phyloP scores from a whole-genome alignment of 2,113 vertebrate genomes.

The Gila orcuttii region DNA sequence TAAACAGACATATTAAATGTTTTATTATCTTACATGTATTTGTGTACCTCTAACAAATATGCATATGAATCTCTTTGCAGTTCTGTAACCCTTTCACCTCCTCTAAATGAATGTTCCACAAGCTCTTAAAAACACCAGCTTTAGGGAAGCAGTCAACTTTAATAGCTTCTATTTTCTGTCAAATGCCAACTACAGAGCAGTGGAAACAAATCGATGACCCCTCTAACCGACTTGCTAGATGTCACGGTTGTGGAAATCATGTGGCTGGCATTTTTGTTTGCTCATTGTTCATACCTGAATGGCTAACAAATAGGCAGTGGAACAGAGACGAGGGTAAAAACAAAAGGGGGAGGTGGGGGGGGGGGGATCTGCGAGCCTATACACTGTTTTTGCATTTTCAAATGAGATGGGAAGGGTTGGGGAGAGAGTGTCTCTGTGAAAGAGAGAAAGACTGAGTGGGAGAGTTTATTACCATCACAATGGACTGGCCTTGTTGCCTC shows the following conservation, averaged over 20 bases:
- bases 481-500: slow-evolving; percentile 46
- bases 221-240: not conserved
- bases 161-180: not conserved
- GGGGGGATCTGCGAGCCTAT: not conserved
- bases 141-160: not conserved
- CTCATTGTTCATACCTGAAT: slow-evolving; percentile 46
- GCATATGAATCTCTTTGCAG: not conserved
- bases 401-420: slow-evolving; percentile 27
- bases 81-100: not conserved
- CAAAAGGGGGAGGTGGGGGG: slow-evolving; percentile 4
- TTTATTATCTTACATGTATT: not conserved
- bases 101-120: not conserved
- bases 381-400: slow-evolving; percentile 29
- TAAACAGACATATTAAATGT: not conserved
- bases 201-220: not conserved
- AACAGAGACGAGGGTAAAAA: slow-evolving; percentile 29
- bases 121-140: not conserved
- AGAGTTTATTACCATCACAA: slow-evolving; percentile 69
- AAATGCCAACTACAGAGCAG: slow-evolving; percentile 6
- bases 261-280: slow-evolving; percentile 38
- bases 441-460: slow-evolving; percentile 26
- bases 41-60: too few relatives aligned
- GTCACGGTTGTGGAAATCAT: not conserved
- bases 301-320: slow-evolving; percentile 37
- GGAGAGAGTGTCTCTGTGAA: not conserved